Evolutionary conservation across 2,113 vertebrate species (phyloP).

Genomic region (Sardina pilchardus): DNA sequence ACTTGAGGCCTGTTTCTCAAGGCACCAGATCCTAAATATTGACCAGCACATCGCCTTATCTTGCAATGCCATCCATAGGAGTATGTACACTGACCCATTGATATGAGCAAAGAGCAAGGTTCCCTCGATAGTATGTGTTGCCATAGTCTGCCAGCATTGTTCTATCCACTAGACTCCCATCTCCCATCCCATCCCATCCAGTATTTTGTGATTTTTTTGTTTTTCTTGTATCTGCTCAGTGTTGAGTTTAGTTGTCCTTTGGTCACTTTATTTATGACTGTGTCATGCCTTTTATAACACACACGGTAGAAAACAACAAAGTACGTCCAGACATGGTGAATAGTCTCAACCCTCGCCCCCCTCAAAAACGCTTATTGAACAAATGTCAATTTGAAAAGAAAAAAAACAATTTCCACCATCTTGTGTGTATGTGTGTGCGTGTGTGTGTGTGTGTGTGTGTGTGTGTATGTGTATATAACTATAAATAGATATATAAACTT

Average conservation of each 20-base stretch:
- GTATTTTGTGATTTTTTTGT: neutral
- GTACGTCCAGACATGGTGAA: neutral
- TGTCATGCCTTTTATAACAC: neutral
- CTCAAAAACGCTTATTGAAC: neutral
- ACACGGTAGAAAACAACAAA: neutral
- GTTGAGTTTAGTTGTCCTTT: neutral
- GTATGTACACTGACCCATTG: neutral
- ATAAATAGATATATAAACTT: constrained; percentile 6
- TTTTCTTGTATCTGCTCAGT: neutral
- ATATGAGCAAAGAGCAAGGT: neutral
- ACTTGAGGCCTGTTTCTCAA: neutral
- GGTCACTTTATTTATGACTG: neutral
- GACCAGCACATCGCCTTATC: neutral
- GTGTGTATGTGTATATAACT: neutral
- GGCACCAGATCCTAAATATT: neutral
- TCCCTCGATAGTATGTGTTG: neutral
- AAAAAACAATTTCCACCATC: neutral
- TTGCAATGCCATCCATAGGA: neutral
- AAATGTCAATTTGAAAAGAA: neutral
- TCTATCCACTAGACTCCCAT: neutral
- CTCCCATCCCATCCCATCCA: neutral
- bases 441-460: neutral
- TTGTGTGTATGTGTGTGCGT: neutral
- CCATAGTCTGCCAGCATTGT: neutral
- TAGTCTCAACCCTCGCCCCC: neutral